Conservation (phyloP, 2,113 vertebrate genomes). For the Recurvirostra avosetta region DNA sequence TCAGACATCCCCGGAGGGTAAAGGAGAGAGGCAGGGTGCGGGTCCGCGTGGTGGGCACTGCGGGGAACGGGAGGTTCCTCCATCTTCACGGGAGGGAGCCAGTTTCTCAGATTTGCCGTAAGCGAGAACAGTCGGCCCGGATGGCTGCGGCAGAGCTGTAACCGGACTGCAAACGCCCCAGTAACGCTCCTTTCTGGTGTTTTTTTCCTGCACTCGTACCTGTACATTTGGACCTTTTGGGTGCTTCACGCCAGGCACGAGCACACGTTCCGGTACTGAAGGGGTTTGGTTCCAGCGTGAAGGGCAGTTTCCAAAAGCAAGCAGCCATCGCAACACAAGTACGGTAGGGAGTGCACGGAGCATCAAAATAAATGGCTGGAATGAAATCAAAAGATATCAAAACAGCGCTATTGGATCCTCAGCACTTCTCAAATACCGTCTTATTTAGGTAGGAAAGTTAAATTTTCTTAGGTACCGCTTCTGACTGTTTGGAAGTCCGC, state of each 20-base stretch:
- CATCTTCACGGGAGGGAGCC: fast-evolving
- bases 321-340: no score
- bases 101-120: neutral
- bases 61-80: neutral
- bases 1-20: no score
- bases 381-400: neutral
- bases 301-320: neutral
- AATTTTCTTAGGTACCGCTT: neutral
- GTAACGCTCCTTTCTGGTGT: neutral
- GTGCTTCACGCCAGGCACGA: neutral
- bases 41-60: fast-evolving
- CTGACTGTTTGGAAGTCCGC: neutral
- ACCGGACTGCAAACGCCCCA: neutral
- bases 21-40: neutral
- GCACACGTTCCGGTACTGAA: no score
- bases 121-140: neutral
- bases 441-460: neutral
- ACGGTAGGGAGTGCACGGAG: neutral
- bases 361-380: neutral
- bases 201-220: no score
- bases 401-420: neutral
- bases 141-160: neutral
- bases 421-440: neutral
- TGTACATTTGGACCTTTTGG: no score
- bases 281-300: fast-evolving